Base-by-base conservation (phyloP, 2,113 vertebrate genomes). In the Lathamus discolor region DNA sequence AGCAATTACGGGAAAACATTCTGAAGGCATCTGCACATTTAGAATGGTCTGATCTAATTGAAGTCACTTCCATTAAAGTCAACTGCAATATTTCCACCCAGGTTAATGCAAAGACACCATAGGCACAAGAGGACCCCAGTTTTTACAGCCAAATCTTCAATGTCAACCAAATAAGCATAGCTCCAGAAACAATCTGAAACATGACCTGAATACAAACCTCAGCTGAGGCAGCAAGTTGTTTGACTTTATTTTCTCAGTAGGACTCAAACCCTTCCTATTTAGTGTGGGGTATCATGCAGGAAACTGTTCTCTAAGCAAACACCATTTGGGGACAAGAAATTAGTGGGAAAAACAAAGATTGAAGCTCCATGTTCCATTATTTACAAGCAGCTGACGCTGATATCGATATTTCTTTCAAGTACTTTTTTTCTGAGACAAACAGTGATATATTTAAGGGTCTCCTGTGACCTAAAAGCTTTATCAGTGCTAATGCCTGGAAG, bases 1-100 rank as follows among this genome's bases (percentile, higher is more conserved):
- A 77, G 86, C 88, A 94, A 92, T 95, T 92, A 94, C 1, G 0
- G 87, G 78, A 90, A 95, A 92, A 80, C 78, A 67, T 87, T 87
- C 91, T 83, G 64, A 93, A 94, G 63, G 75, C 77, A 89, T 94
- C 88, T 88, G 68, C 88, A 70, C 90, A 96, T 83, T 93, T 83
- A 86, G 76, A 72, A 75, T 37, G 31, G 75, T 69, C 72, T 94
- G 75, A 95, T 95, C 81, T 93, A 91, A 96, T 96, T 92, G 92
- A 91, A 83, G 83, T 75, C 69, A 68, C 82, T 79, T 61, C 64
- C 73, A 83, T 80, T 92, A 75, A 91, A 96, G 55, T 85, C 74
- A 92, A 3, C 70, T 69, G 81, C 68, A 87, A 79, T 55, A 70
- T 87, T 96, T 79, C 82, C 72, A 87, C 52, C 48, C 59, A 75